A percentile compares a stretch with the other conserved stretches of the same genome.
Conservation (phyloP, 2,888 invertebrate genomes). For the Trissolcus japonicus region DNA sequence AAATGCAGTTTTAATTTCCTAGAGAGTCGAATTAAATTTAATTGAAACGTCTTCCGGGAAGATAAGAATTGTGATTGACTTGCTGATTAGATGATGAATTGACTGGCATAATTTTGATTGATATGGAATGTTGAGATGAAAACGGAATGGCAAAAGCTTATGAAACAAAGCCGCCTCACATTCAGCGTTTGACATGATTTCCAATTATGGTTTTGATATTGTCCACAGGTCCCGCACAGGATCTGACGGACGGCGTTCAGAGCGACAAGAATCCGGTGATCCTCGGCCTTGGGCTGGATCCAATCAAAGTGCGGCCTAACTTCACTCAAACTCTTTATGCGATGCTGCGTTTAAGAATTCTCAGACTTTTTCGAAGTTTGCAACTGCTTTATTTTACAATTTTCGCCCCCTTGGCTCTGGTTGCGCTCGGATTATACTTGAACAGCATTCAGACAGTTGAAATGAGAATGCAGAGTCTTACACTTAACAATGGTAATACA, state of each 20-base stretch:
- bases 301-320: constrained; percentile 81
- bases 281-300: constrained; percentile 80
- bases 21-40: too few relatives aligned
- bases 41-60: too few relatives aligned
- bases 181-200: constrained; percentile 1
- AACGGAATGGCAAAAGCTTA: not conserved
- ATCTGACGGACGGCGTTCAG: constrained; percentile 76
- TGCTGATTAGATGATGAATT: too few relatives aligned
- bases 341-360: constrained; percentile 81
- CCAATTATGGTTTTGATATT: not conserved
- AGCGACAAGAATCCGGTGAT: constrained; percentile 78
- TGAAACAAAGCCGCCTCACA: not conserved
- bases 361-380: constrained; percentile 83
- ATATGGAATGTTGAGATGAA: not conserved
- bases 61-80: too few relatives aligned
- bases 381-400: constrained; percentile 87
- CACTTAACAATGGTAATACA: constrained; percentile 78
- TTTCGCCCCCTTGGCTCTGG: constrained; percentile 83
- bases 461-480: constrained; percentile 81
- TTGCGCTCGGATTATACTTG: constrained; percentile 83
- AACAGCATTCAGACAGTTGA: constrained; percentile 81
- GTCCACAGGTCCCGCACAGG: constrained; percentile 76
- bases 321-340: constrained; percentile 82
- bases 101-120: not conserved
- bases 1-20: too few relatives aligned